Evolutionary conservation across 2,888 invertebrate genomes (phyloP).

Genomic region (Spicauda simplicius): DNA sequence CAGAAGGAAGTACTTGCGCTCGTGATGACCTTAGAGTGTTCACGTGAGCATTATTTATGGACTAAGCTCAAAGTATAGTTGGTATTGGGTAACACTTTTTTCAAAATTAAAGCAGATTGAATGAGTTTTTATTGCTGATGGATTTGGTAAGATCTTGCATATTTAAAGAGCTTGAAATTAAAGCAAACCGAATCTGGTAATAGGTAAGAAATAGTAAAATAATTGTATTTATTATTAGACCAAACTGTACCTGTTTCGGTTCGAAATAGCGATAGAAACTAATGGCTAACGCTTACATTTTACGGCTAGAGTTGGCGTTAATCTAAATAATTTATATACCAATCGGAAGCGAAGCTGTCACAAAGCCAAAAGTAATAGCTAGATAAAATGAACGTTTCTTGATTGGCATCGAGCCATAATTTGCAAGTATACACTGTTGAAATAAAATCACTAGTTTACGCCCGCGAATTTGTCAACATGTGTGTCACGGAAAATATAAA

Average conservation of each 20-base stretch:
- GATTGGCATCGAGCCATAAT: slow-evolving; percentile 49
- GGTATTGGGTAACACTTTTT: no score
- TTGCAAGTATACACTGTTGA: slow-evolving; percentile 42
- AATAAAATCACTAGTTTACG: slow-evolving; percentile 41
- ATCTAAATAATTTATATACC: slow-evolving; percentile 47
- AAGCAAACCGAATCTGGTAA: not conserved
- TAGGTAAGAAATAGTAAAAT: not conserved
- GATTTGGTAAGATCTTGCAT: not conserved
- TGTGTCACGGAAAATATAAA: slow-evolving; percentile 1
- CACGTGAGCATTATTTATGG: no score
- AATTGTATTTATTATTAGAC: not conserved
- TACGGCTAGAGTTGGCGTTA: slow-evolving; percentile 38
- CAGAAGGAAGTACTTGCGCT: no score
- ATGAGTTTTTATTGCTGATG: no score
- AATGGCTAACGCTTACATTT: slow-evolving; percentile 20
- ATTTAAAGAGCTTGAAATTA: not conserved
- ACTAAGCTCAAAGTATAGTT: no score
- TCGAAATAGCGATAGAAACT: slow-evolving; percentile 4
- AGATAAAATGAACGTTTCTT: slow-evolving; percentile 58
- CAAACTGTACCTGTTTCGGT: not conserved
- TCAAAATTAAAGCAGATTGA: no score
- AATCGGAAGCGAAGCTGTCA: slow-evolving; percentile 59
- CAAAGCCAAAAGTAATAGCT: slow-evolving; percentile 62
- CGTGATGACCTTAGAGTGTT: no score
- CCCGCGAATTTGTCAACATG: slow-evolving; percentile 43